Conservation (phyloP, 1,140 invertebrate species). For the Conopomorpha cramerella region DNA sequence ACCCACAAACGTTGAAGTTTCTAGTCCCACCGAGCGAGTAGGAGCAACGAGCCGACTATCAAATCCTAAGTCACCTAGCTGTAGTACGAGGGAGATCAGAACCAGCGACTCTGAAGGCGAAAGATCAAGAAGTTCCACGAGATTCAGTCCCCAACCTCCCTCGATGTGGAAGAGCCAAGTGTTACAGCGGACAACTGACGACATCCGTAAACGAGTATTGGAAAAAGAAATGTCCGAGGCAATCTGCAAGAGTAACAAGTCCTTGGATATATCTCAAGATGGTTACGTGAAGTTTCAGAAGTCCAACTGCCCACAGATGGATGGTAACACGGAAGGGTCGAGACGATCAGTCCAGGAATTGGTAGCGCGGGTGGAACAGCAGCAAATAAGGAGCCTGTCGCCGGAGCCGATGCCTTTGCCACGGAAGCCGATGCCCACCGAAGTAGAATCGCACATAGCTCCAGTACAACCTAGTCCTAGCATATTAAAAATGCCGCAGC, state of each 20-base stretch:
- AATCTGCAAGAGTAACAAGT: constrained; percentile 24
- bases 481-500: constrained; percentile 42
- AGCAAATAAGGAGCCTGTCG: constrained; percentile 37
- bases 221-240: constrained; percentile 43
- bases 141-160: constrained; percentile 12
- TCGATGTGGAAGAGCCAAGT: constrained; percentile 50
- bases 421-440: constrained; percentile 26
- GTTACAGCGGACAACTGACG: constrained; percentile 46
- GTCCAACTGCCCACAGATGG: constrained; percentile 24
- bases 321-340: no score
- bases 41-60: constrained; percentile 27
- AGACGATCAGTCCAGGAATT: constrained; percentile 64
- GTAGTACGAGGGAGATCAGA: constrained; percentile 21
- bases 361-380: constrained; percentile 62
- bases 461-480: constrained; percentile 20
- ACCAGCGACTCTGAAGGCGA: constrained; percentile 23
- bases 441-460: constrained; percentile 6
- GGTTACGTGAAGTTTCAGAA: constrained; percentile 52
- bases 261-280: constrained; percentile 49
- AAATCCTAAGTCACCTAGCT: constrained; percentile 26
- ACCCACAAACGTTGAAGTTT: constrained; percentile 24
- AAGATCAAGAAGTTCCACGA: constrained; percentile 11
- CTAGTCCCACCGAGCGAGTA: constrained; percentile 27
- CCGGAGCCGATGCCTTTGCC: constrained; percentile 23
- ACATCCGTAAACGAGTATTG: constrained; percentile 38